Evolutionary conservation across 1,140 invertebrate species (phyloP).

Genomic region (Gyrodactylus salaris): DNA sequence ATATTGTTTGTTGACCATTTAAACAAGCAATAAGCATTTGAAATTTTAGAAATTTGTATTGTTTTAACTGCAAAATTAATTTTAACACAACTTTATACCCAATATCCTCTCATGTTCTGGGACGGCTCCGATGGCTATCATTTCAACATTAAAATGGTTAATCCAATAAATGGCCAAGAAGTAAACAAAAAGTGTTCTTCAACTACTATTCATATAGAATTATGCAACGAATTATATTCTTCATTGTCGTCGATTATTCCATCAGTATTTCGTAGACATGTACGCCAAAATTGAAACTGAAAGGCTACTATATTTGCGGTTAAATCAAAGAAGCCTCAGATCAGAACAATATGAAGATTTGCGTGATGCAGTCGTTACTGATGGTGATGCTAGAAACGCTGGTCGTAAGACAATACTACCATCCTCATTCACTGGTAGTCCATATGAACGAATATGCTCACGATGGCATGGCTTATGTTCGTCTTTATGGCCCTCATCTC

Average conservation of each 20-base stretch:
- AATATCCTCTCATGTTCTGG: constrained; percentile 10
- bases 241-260: constrained; percentile 14
- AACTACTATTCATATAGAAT: constrained; percentile 8
- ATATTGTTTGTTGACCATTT: no score
- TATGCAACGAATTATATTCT: constrained; percentile 9
- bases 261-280: constrained; percentile 19
- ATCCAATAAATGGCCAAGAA: constrained; percentile 3
- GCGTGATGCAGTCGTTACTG: constrained; percentile 9
- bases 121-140: constrained; percentile 10
- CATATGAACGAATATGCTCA: constrained; percentile 19
- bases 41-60: no score
- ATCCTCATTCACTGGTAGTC: constrained; percentile 13
- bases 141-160: constrained; percentile 7
- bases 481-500: constrained; percentile 16
- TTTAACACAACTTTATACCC: no score
- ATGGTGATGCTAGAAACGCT: constrained; percentile 8
- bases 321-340: constrained; percentile 11
- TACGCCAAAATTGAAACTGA: constrained; percentile 16
- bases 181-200: background rate
- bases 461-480: constrained; percentile 22
- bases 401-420: constrained; percentile 16
- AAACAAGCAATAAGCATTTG: no score
- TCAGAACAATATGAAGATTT: constrained; percentile 11
- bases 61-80: background rate
- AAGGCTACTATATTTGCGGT: constrained; percentile 12